Evolutionary conservation across 2,888 invertebrate species (phyloP), one percentile per base, ranked within the genome.

Genomic region (Myathropa florea): DNA sequence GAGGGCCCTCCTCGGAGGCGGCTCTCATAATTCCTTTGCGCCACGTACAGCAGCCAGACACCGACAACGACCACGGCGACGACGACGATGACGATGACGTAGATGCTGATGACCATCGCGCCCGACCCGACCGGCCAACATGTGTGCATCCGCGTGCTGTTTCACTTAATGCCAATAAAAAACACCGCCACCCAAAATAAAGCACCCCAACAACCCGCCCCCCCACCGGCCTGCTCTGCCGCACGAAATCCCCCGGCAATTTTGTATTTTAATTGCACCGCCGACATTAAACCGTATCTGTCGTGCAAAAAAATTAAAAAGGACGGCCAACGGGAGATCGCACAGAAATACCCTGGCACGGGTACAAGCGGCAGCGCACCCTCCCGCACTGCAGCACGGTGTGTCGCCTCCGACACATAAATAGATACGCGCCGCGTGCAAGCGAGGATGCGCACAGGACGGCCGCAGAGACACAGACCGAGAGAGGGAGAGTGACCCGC

Each of bases 191-290:
- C 71, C 60, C 46, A 63, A 78, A 59, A 83, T 64, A 46, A 59
- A 77, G 73, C 46, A 72, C 24, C 39, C 57, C 60, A 55, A 23
- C 23, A 57, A 57, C 23, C 14, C 57, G 3, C 0, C 10, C 57
- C 24, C 24, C 4, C 57, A 24, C 24, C 10, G 4, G 12, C 18
- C 46, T 18, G 7, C 46, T 18, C 18, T 46, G 46, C 26, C 33
- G 53, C 63, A 60, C 55, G 71, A 80, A 76, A 72, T 85, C 80
- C 80, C 76, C 4, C 26, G 70, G 70, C 73, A 81, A 78, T 85
- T 85, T 85, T 68, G 72, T 71, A 81, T 85, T 84, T 85, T 85
- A 77, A 85, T 85, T 81, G 85, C 85, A 70, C 63, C 46, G 18
- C 46, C 65, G 85, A 73, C 85, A 85, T 83, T 78, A 73, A 83